phyloP scores from a whole-genome alignment of 2,888 invertebrate species.

The Pheosia tremula region DNA sequence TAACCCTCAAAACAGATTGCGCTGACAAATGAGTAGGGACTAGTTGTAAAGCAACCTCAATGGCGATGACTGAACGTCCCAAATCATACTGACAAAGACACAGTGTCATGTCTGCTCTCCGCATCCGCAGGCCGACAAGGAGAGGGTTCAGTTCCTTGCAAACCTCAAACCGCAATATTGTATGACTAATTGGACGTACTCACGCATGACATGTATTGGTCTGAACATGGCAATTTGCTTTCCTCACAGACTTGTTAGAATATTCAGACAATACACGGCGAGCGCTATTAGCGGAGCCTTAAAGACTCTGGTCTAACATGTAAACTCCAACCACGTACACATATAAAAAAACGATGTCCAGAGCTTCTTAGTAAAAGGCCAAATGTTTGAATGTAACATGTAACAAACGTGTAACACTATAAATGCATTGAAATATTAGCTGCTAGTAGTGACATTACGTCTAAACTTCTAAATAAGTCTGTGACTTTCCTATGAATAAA shows the following conservation, averaged over 20 bases:
- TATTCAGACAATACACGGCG: too few relatives aligned
- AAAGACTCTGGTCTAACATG: too few relatives aligned
- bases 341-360: too few relatives aligned
- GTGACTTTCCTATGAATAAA: conserved; percentile 46
- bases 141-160: conserved; percentile 35
- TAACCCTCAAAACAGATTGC: neutral
- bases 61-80: conserved; percentile 17
- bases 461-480: too few relatives aligned
- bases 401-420: too few relatives aligned
- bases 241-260: conserved; percentile 7
- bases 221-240: conserved; percentile 44
- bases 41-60: conserved; percentile 18
- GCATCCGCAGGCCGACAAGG: conserved; percentile 23
- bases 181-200: conserved; percentile 45
- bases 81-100: conserved; percentile 29
- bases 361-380: too few relatives aligned
- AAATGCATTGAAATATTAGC: too few relatives aligned
- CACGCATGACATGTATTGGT: conserved; percentile 42
- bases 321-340: too few relatives aligned
- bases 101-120: conserved; percentile 34
- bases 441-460: too few relatives aligned
- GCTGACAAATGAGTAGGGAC: conserved; percentile 6
- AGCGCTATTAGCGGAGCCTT: too few relatives aligned
- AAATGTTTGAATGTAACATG: too few relatives aligned
- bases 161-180: conserved; percentile 34